Evolutionary conservation across 2,113 vertebrate genomes (phyloP), one percentile per base, ranked within the genome.

Genomic region (Oreochromis niloticus): DNA sequence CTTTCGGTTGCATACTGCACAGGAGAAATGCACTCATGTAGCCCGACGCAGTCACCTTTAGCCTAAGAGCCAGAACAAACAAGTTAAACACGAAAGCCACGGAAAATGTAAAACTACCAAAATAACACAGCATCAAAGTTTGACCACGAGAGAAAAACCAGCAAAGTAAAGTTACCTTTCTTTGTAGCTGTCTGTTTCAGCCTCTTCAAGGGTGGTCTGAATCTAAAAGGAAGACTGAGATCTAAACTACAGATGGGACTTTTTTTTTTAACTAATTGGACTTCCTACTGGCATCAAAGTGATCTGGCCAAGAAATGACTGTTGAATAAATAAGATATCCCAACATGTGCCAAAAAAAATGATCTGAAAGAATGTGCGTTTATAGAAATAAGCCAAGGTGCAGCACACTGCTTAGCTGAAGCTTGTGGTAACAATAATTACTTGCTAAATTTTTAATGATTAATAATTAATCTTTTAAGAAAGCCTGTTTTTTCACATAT

Each of bases 201-300:
- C 39, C 24, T 79, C 59, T 84, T 73, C 13, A 71, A 48, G 78
- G 71, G 78, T 80, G 85, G 85, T 82, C 83, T 84, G 85, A 82
- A 57, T 82, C 13, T 36, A 19, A 39, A 82, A 68, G 6, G 19
- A 55, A 78, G 24, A 68, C 36, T 24, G 24, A 24, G 56, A 68
- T 83, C 50, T 30, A 55, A 79, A 84, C 83, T 89, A 86, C 90
- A 93, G 85, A 92, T 92, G 86, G 85, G 56, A 78, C 78, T 75
- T 85, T 84, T 66, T 55, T 13, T 73, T 88, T 81, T 24, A 87
- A 82, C 83, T 87, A 90, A 90, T 86, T 89, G 71, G 87, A 61
- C 14, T 85, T 80, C 61, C 61, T 88, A 81, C 84, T 89, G 86
- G 92, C 80, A 85, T 89, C 73, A 85, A 87, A 90, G 82, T 27